Evolutionary conservation across 2,888 invertebrate species (phyloP).

Genomic region (Eupithecia exiguata): DNA sequence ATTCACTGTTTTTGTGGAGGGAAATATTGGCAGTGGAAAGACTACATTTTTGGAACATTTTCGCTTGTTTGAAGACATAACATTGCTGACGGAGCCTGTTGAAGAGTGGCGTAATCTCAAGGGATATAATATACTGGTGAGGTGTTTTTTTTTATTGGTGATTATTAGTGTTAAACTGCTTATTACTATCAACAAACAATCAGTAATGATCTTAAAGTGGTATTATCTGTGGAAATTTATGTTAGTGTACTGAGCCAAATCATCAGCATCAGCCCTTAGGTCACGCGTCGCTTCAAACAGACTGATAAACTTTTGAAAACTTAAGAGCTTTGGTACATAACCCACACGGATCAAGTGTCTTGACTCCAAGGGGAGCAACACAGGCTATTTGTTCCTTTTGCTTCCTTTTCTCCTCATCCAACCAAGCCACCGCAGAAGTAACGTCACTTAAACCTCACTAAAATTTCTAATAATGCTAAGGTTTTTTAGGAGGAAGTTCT

Average conservation of each 20-base stretch:
- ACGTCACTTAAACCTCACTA: background rate
- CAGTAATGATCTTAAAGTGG: too few species aligned
- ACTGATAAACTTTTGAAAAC: background rate
- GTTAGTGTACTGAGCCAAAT: background rate
- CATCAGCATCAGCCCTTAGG: background rate
- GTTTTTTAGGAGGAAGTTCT: background rate
- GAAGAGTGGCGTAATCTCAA: conserved; percentile 92
- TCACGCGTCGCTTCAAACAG: background rate
- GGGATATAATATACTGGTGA: conserved; percentile 90
- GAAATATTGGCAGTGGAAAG: conserved; percentile 96
- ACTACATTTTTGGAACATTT: conserved; percentile 94
- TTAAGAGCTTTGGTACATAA: background rate
- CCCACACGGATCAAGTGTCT: background rate
- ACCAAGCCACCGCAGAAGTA: background rate
- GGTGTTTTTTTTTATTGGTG: conserved; percentile 24
- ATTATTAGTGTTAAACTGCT: too few species aligned
- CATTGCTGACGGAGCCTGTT: conserved; percentile 89
- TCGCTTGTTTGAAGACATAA: conserved; percentile 87
- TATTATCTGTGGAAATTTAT: too few species aligned
- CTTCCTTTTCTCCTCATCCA: background rate
- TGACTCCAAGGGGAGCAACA: background rate
- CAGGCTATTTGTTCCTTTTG: background rate
- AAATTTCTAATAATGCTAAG: background rate
- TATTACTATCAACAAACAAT: too few species aligned
- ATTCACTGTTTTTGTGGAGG: conserved; percentile 93